These are phyloP conservation scores for Chymomyza caudatula DNA, from an alignment of 2,888 invertebrate genomes.

Conservation along the genomic window DNA sequence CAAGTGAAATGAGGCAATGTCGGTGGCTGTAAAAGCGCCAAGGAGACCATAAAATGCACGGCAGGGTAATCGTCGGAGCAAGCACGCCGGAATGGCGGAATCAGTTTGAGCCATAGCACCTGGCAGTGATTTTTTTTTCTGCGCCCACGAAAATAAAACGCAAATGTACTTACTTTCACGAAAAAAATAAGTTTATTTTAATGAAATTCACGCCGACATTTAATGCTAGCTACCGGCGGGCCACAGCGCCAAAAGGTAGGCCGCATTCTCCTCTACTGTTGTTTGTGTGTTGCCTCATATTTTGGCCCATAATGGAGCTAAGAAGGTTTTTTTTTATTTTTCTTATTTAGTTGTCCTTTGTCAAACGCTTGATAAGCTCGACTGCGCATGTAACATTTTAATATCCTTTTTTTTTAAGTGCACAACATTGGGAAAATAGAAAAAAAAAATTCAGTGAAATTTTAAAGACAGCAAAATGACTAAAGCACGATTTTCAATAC, in stretches of 20 bases:
- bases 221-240: constrained; percentile 41
- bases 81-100: background rate
- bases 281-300: background rate
- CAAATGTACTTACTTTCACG: constrained; percentile 63
- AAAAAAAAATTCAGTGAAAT: background rate
- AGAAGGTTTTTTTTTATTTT: background rate
- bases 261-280: background rate
- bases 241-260: background rate
- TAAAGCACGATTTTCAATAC: background rate
- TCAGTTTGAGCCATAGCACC: constrained; percentile 52
- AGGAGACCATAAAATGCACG: constrained; percentile 57
- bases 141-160: constrained; percentile 56
- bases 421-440: background rate
- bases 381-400: background rate
- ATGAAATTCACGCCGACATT: constrained; percentile 71
- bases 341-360: background rate
- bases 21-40: constrained; percentile 29
- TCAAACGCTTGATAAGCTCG: constrained; percentile 7
- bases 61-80: constrained; percentile 30
- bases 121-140: constrained; percentile 51
- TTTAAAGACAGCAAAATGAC: background rate
- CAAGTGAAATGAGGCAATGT: constrained; percentile 57
- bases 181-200: constrained; percentile 67
- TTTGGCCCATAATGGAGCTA: constrained; percentile 3
- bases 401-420: constrained; percentile 4